These are phyloP conservation scores for Stratiolaelaps scimitus DNA, from an alignment of 1,140 invertebrate species.

Conservation along the genomic window DNA sequence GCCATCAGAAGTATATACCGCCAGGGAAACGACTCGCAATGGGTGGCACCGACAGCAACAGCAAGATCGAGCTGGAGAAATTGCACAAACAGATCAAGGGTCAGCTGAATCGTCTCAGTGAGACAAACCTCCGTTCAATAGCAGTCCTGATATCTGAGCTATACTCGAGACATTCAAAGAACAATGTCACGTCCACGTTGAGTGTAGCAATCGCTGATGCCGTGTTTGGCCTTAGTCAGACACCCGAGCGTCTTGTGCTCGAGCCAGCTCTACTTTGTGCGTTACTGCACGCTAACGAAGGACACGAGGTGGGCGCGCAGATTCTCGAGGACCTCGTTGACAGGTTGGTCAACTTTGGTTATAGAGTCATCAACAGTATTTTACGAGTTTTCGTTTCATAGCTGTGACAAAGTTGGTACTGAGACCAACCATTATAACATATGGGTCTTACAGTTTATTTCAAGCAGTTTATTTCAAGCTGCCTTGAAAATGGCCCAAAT, in stretches of 20 bases:
- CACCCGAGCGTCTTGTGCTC: slow-evolving; percentile 63
- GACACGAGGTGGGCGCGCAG: slow-evolving; percentile 64
- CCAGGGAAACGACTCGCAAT: slow-evolving; percentile 55
- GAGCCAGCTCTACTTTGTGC: slow-evolving; percentile 71
- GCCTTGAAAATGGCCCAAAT: no score
- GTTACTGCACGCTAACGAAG: slow-evolving; percentile 76
- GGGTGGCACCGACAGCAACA: slow-evolving; percentile 45
- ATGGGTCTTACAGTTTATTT: no score
- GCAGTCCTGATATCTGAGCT: slow-evolving; percentile 49
- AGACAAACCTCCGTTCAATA: slow-evolving; percentile 73
- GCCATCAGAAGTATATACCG: slow-evolving; percentile 58
- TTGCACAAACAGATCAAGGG: slow-evolving; percentile 71
- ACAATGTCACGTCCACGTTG: slow-evolving; percentile 24
- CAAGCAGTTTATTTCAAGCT: no score
- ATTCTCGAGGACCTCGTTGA: slow-evolving; percentile 26
- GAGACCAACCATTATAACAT: no score
- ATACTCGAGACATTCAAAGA: slow-evolving; percentile 40
- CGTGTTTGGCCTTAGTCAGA: slow-evolving; percentile 38
- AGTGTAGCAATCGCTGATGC: slow-evolving; percentile 14
- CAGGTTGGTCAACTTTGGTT: background rate
- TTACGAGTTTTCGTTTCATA: no score
- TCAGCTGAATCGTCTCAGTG: slow-evolving; percentile 49
- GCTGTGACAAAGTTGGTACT: no score
- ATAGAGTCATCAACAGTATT: no score
- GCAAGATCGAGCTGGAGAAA: slow-evolving; percentile 49